Evolutionary conservation across 2,113 vertebrate genomes (phyloP).

Genomic region (Bufo gargarizans): DNA sequence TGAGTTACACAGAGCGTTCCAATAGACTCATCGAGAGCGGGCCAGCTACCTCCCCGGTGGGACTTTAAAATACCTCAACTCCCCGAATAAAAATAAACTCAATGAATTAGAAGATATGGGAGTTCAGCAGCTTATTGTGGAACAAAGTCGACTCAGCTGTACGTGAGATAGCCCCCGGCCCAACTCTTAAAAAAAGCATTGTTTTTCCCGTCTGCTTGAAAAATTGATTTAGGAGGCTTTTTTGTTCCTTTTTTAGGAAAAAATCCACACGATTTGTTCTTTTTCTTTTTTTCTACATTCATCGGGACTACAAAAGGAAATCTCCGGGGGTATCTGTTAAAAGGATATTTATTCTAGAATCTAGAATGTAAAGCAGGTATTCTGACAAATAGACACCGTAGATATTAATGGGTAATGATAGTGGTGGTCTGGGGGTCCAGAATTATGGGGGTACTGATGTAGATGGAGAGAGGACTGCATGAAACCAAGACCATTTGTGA

Average conservation of each 20-base stretch:
- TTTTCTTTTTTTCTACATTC: neutral
- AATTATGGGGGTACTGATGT: neutral
- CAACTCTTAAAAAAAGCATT: neutral
- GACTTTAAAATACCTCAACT: slow-evolving; percentile 59
- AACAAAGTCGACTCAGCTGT: slow-evolving; percentile 24
- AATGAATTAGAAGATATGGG: slow-evolving; percentile 64
- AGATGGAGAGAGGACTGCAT: no score
- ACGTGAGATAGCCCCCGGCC: slow-evolving; percentile 37
- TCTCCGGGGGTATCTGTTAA: neutral
- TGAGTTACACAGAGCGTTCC: slow-evolving; percentile 34
- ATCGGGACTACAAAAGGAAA: neutral
- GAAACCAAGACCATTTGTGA: no score
- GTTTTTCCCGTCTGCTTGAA: neutral
- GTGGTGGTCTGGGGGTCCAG: neutral
- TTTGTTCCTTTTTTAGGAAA: neutral
- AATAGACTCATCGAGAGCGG: slow-evolving; percentile 49
- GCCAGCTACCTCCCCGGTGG: slow-evolving; percentile 60
- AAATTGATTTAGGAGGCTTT: slow-evolving; percentile 3
- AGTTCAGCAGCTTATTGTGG: slow-evolving; percentile 59
- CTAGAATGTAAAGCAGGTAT: neutral
- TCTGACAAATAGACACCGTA: neutral
- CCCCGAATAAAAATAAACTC: slow-evolving; percentile 63
- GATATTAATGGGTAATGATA: no score
- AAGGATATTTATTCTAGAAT: neutral
- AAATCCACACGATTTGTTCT: neutral